A percentile compares a stretch with the other conserved stretches of the same genome.
Conservation (phyloP, 1,140 invertebrate species). For the Diachasma alloeum region DNA sequence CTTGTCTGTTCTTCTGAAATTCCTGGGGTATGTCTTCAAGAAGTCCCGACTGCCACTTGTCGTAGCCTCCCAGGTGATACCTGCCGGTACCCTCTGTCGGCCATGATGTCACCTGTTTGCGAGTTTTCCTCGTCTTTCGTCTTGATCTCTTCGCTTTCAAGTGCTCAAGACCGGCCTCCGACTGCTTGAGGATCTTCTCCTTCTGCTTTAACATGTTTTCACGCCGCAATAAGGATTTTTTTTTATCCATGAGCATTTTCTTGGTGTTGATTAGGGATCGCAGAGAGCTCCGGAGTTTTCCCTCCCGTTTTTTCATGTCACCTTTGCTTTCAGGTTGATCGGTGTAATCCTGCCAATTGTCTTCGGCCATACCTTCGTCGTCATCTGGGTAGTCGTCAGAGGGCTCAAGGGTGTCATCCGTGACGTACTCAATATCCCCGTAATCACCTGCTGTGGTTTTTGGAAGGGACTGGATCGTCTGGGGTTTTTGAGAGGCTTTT, state of each 20-base stretch:
- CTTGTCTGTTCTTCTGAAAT: background rate
- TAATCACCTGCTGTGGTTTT: background rate
- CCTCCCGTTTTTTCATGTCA: background rate
- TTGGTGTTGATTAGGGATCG: slow-evolving; percentile 3
- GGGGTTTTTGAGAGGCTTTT: no score
- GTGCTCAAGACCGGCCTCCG: background rate
- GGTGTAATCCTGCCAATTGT: background rate
- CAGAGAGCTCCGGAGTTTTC: background rate
- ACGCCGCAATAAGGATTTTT: slow-evolving; percentile 7
- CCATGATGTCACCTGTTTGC: background rate
- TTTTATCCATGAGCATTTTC: background rate
- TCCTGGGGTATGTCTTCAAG: background rate
- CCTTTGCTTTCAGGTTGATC: background rate
- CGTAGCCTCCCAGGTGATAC: slow-evolving; percentile 7
- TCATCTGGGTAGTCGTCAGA: background rate
- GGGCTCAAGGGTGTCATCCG: background rate
- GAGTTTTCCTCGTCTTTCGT: background rate
- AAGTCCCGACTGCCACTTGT: slow-evolving; percentile 1
- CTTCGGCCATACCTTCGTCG: background rate
- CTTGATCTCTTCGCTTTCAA: background rate
- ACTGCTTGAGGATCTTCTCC: background rate
- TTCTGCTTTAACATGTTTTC: slow-evolving; percentile 22
- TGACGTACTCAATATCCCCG: slow-evolving; percentile 14
- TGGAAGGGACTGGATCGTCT: no score
- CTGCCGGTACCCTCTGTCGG: background rate